Evolutionary conservation across 1,140 invertebrate genomes (phyloP).

Genomic region (Diorhabda elongata): DNA sequence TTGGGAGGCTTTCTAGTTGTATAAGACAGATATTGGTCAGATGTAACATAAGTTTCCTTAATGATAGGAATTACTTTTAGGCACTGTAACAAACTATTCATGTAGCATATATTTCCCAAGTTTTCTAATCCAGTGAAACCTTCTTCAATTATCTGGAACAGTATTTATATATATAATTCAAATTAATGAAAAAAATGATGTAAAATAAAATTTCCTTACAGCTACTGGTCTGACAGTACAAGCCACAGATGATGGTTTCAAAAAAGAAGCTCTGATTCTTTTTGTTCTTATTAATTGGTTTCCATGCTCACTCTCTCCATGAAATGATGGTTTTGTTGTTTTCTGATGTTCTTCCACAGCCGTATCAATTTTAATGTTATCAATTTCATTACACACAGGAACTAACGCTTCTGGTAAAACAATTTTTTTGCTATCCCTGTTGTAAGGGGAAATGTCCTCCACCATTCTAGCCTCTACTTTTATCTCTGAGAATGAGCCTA

Average conservation of each 20-base stretch:
- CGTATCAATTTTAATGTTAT: constrained; percentile 11
- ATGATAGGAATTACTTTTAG: constrained; percentile 31
- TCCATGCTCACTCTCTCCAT: constrained; percentile 6
- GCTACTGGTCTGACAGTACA: constrained; percentile 1
- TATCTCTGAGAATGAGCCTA: not conserved
- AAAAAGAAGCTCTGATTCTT: not conserved
- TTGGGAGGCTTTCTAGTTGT: constrained; percentile 24
- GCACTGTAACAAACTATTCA: constrained; percentile 86
- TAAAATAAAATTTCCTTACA: not conserved
- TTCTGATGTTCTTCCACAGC: not conserved
- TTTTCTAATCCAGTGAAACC: constrained; percentile 70
- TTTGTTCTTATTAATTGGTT: not conserved
- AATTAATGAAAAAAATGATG: not conserved
- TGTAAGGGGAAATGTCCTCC: not conserved
- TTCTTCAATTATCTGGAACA: constrained; percentile 15
- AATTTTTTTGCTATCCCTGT: not conserved
- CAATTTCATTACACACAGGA: constrained; percentile 5
- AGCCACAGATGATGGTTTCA: not conserved
- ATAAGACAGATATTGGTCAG: constrained; percentile 23
- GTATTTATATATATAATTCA: not conserved
- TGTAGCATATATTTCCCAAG: constrained; percentile 84
- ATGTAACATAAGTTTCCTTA: constrained; percentile 22
- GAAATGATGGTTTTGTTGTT: constrained; percentile 11
- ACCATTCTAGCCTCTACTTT: not conserved
- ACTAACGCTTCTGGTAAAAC: not conserved